Evolutionary conservation across 2,797 vertebrate species (phyloP), one percentile per base, ranked within the genome.

Genomic region (Hozukius guyotensis): DNA sequence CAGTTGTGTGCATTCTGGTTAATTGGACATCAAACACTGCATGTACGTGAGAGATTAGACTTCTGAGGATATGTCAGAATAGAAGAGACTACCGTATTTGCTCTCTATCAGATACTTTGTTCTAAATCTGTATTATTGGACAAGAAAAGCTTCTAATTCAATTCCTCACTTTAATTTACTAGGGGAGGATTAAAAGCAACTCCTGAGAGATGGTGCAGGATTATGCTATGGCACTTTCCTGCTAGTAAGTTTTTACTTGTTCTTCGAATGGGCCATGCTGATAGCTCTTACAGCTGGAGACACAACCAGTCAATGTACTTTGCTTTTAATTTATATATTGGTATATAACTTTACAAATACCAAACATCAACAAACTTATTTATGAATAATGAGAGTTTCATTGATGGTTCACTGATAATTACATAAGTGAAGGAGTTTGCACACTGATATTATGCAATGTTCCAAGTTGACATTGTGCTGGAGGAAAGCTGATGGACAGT

Each of bases 1-100:
- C 88, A 89, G 87, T 87, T 88, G 87, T 91, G 89, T 84, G 92
- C 91, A 93, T 94, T 91, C 88, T 92, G 80, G 71, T 87, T 94
- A 93, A 94, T 93, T 94, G 90, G 90, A 94, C 92, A 92, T 94
- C 93, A 94, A 93, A 93, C 88, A 86, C 88, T 63, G 78, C 80
- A 72, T 89, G 90, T 90, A 88, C 76, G 75, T 85, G 86, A 88
- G 91, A 93, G 93, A 94, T 93, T 93, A 94, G 82, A 90, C 88
- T 91, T 92, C 80, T 93, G 88, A 93, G 89, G 82, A 88, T 87
- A 82, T 87, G 88, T 93, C 92, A 91, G 89, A 90, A 80, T 78
- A 84, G 74, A 89, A 80, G 79, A 90, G 82, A 78, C 78, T 72
- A 89, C 81, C 57, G 62, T 87, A 90, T 93, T 94, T 92, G 78